Percentiles rank a stretch among this genome's conserved stretches.
Conservation (phyloP, 2,797 vertebrate genomes). For the Anas acuta region DNA sequence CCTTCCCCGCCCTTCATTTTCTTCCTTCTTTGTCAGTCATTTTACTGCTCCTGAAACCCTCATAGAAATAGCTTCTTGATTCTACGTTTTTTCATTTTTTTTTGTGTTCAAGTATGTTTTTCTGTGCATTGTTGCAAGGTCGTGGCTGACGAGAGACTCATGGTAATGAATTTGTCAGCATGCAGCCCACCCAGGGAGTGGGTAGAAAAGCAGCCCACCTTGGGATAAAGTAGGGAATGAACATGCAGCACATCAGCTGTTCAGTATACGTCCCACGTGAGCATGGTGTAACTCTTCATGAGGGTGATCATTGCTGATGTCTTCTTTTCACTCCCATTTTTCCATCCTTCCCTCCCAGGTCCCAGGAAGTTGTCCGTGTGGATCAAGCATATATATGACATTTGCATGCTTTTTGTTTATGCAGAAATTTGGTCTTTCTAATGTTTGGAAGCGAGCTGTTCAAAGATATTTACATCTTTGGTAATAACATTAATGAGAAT, state of each 20-base stretch:
- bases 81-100: neutral
- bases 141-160: neutral
- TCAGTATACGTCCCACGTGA: rapidly evolving
- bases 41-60: neutral
- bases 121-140: neutral
- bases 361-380: rapidly evolving
- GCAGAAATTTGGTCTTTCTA: neutral
- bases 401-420: neutral
- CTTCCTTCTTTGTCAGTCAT: neutral
- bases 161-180: neutral
- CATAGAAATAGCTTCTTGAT: neutral
- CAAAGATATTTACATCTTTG: neutral
- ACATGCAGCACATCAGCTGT: neutral
- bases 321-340: neutral
- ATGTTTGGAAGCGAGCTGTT: neutral
- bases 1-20: neutral
- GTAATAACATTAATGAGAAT: neutral
- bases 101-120: neutral
- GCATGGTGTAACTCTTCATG: neutral
- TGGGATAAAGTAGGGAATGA: neutral
- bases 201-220: neutral
- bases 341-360: neutral
- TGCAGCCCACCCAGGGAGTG: neutral
- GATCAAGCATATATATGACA: neutral
- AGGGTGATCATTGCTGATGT: too few relatives aligned